Base-by-base conservation (phyloP, 2,888 invertebrate species). In the Hydropsyche betteni region DNA sequence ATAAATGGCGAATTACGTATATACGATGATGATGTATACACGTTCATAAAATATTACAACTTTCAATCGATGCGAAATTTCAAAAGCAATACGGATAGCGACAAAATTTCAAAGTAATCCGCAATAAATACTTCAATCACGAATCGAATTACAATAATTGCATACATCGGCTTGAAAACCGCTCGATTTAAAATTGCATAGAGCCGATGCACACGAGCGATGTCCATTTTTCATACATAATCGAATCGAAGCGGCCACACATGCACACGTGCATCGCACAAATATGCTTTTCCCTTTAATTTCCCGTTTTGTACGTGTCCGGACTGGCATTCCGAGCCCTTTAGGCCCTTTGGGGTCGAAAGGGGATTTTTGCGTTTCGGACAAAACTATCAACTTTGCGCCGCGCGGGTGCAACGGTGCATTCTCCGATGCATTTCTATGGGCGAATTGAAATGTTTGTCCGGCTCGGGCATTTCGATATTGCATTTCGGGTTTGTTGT, bases 261-360 rank as follows among this genome's bases (percentile, higher is more conserved):
- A 5, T 5, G 58, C 16, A 58, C 14, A 58, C 58, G 14, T 44
- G 44, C 44, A 44, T 44, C 44, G 44, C 44, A 10, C 58, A 16
- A 16, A 58, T 58, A 44, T 58, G 58, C 8, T 24, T 16, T 58
- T 58, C 24, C 16, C 58, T 58, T 58, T 58, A 16, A 58, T 58
- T 58, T 58, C 58, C 58, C 58, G 58, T 58, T 58, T 58, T 24
- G 58, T 58, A 24, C 44, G 44, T 58, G 58, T 24, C 1, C 24
- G 58, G 10, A 44, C 44, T 10, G 44, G 44, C 44, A 44, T 44
- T 10, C 24, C 24, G 24, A 24, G 24, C 24, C 24, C 44, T 10
- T 44, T 44, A 8, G 44, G 44, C 44, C 7, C 10, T 44, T 44
- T 6, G 44, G 44, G 44, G 44, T 44, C 6, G 44, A 53, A 53